A percentile compares a stretch with the other conserved stretches of the same genome.
phyloP scores from a whole-genome alignment of 1,140 invertebrate species.

The Cotesia glomerata region DNA sequence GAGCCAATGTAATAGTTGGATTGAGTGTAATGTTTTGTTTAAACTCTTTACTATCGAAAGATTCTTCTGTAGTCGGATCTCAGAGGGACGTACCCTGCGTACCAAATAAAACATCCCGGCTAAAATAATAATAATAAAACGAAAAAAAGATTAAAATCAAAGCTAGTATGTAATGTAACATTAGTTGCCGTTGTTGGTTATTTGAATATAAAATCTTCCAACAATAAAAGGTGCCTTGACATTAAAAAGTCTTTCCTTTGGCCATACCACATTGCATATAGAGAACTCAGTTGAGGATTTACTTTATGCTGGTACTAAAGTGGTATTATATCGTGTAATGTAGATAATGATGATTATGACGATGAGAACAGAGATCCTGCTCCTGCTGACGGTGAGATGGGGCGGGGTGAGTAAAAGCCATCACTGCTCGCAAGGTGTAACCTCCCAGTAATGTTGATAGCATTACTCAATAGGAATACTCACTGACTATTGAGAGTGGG shows the following conservation, averaged over 20 bases:
- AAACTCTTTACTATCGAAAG: no score
- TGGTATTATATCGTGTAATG: neutral
- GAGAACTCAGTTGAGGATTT: conserved; percentile 10
- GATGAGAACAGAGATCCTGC: no score
- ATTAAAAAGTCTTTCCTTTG: conserved; percentile 41
- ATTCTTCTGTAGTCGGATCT: no score
- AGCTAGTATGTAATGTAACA: neutral
- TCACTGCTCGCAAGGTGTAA: conserved; percentile 36
- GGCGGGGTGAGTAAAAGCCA: conserved; percentile 32
- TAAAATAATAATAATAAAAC: neutral
- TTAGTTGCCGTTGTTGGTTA: neutral
- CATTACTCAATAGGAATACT: no score
- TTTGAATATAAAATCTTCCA: neutral
- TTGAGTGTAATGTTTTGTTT: no score
- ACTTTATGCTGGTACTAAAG: neutral
- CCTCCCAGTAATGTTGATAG: conserved; percentile 45
- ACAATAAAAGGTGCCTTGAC: conserved; percentile 35
- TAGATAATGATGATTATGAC: neutral
- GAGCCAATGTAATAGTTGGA: no score
- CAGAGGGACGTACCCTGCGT: no score
- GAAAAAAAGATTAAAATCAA: neutral
- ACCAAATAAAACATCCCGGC: no score
- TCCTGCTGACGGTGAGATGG: conserved; percentile 8
- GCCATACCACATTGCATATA: conserved; percentile 24
- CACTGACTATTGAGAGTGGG: no score